Evolutionary conservation across 2,888 invertebrate species (phyloP).

Genomic region (Zygothrica quintamaculata): DNA sequence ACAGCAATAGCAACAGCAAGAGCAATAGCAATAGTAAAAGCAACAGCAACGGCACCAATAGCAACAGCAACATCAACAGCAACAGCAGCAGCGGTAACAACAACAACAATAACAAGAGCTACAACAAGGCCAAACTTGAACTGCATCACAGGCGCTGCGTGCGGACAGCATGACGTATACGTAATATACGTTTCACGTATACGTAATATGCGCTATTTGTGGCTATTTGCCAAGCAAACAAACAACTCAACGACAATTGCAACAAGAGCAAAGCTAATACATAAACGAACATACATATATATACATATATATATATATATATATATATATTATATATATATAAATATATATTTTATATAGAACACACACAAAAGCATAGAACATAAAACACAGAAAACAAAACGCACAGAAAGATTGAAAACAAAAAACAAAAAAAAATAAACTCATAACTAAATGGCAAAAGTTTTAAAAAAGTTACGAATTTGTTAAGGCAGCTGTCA

Average conservation of each 20-base stretch:
- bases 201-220: constrained; percentile 50
- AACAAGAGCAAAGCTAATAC: constrained; percentile 19
- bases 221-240: constrained; percentile 63
- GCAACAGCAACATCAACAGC: constrained; percentile 15
- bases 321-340: constrained; percentile 2
- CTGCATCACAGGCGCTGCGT: constrained; percentile 44
- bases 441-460: constrained; percentile 58
- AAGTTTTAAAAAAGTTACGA: constrained; percentile 60
- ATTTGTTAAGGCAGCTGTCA: constrained; percentile 55
- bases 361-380: constrained; percentile 1
- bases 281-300: constrained; percentile 11
- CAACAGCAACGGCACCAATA: constrained; percentile 15
- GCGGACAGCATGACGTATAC: constrained; percentile 66
- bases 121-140: constrained; percentile 40
- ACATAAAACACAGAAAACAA: constrained; percentile 10
- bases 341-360: not conserved
- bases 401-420: constrained; percentile 13
- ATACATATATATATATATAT: constrained; percentile 10
- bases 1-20: constrained; percentile 25
- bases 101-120: constrained; percentile 6
- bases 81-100: constrained; percentile 21
- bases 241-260: constrained; percentile 14
- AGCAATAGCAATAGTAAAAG: constrained; percentile 17
- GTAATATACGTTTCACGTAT: constrained; percentile 56
- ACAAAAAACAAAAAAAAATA: constrained; percentile 16